phyloP scores from a whole-genome alignment of 2,797 vertebrate genomes.

The Cetoscarus ocellatus region DNA sequence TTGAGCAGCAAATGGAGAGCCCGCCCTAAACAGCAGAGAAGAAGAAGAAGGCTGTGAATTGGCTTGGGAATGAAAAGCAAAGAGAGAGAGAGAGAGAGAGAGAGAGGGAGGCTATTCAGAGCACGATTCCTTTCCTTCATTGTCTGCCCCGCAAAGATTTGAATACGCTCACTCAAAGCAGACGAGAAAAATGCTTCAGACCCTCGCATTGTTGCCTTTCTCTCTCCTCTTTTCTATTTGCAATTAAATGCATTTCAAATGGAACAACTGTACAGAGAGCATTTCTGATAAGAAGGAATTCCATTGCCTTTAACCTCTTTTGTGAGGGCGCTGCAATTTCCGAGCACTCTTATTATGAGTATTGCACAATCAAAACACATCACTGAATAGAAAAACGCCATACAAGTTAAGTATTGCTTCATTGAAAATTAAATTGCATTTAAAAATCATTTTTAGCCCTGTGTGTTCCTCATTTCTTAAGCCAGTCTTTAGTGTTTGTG shows the following conservation, averaged over 20 bases:
- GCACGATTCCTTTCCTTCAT: constrained; percentile 84
- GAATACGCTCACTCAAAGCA: constrained; percentile 84
- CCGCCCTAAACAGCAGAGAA: constrained; percentile 70
- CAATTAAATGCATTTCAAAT: constrained; percentile 91
- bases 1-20: constrained; percentile 65
- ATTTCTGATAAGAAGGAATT: constrained; percentile 85
- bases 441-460: constrained; percentile 80
- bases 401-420: constrained; percentile 84
- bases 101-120: constrained; percentile 83
- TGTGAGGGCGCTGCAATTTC: constrained; percentile 85
- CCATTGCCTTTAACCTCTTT: constrained; percentile 85
- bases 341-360: constrained; percentile 79
- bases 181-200: constrained; percentile 86
- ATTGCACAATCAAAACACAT: constrained; percentile 84
- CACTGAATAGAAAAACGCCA: constrained; percentile 81
- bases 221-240: constrained; percentile 88
- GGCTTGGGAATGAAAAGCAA: constrained; percentile 76
- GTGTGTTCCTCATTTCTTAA: constrained; percentile 66
- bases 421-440: constrained; percentile 89
- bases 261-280: constrained; percentile 89
- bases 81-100: constrained; percentile 13
- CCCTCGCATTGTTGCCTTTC: constrained; percentile 83
- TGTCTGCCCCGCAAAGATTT: constrained; percentile 85
- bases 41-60: constrained; percentile 75
- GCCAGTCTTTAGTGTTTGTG: constrained; percentile 62